phyloP scores from a whole-genome alignment of 2,888 invertebrate species.

The Neocrepidodera transversa region DNA sequence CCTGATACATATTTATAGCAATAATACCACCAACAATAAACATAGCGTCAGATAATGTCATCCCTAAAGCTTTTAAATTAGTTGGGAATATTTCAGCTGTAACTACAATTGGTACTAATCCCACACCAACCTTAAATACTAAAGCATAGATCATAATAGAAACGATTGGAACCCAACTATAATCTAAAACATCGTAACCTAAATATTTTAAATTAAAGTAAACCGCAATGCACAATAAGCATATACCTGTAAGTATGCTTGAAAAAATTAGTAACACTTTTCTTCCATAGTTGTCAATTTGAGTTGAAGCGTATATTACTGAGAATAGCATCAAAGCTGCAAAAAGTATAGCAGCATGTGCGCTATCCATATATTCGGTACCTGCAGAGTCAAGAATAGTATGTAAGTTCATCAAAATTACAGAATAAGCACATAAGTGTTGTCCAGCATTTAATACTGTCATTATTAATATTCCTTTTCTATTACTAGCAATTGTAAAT shows the following conservation, averaged over 20 bases:
- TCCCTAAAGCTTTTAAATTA: slow-evolving; percentile 57
- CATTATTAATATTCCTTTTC: slow-evolving; percentile 57
- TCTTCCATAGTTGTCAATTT: slow-evolving; percentile 57
- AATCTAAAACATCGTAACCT: slow-evolving; percentile 46
- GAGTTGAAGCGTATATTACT: slow-evolving; percentile 50
- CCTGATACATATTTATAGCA: slow-evolving; percentile 52
- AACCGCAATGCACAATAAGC: slow-evolving; percentile 52
- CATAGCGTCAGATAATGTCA: slow-evolving; percentile 56
- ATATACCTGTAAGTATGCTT: slow-evolving; percentile 53
- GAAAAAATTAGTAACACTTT: slow-evolving; percentile 54
- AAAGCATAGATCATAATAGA: slow-evolving; percentile 57
- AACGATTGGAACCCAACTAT: slow-evolving; percentile 57
- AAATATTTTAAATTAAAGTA: slow-evolving; percentile 55
- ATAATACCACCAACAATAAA: slow-evolving; percentile 54
- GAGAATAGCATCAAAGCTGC: slow-evolving; percentile 55
- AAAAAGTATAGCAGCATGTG: slow-evolving; percentile 55
- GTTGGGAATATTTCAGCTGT: slow-evolving; percentile 59
- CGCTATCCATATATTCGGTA: slow-evolving; percentile 51
- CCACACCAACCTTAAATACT: slow-evolving; percentile 56
- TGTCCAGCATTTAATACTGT: slow-evolving; percentile 56
- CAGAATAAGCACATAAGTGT: slow-evolving; percentile 58
- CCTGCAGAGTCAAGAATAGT: slow-evolving; percentile 55
- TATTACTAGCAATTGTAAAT: slow-evolving; percentile 53
- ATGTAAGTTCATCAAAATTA: slow-evolving; percentile 59
- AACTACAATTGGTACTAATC: slow-evolving; percentile 57